These are phyloP conservation scores for Troides aeacus DNA, from an alignment of 2,888 invertebrate genomes.

Conservation along the genomic window DNA sequence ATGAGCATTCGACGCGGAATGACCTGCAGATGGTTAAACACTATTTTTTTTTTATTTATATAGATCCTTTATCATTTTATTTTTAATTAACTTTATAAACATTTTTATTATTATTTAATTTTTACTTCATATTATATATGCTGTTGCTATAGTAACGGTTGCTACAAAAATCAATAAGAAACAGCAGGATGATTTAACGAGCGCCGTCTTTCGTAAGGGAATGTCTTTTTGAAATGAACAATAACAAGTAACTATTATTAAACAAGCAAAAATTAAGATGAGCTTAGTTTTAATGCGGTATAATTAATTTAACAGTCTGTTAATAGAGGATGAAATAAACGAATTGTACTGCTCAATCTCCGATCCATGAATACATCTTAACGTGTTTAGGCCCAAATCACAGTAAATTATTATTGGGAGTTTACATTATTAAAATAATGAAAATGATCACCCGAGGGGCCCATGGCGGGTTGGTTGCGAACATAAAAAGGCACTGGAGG, in stretches of 20 bases:
- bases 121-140: too few species aligned
- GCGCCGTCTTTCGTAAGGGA: too few species aligned
- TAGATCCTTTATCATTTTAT: too few species aligned
- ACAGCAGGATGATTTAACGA: too few species aligned
- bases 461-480: slow-evolving; percentile 76
- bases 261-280: neutral
- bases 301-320: neutral
- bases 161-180: too few species aligned
- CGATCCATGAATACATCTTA: slow-evolving; percentile 74
- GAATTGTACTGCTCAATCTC: slow-evolving; percentile 55
- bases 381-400: slow-evolving; percentile 80
- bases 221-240: too few species aligned
- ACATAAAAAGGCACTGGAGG: slow-evolving; percentile 77
- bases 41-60: too few species aligned
- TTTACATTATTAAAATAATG: slow-evolving; percentile 81
- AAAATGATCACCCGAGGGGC: slow-evolving; percentile 76
- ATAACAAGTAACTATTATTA: neutral
- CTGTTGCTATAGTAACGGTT: too few species aligned
- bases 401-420: slow-evolving; percentile 80
- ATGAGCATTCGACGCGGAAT: too few species aligned
- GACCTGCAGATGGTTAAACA: too few species aligned
- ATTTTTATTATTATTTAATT: too few species aligned
- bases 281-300: neutral
- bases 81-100: too few species aligned
- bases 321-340: slow-evolving; percentile 55